Evolutionary conservation across 2,888 invertebrate species (phyloP), one percentile per base, ranked within the genome.

Genomic region (Ophioninae sp.): DNA sequence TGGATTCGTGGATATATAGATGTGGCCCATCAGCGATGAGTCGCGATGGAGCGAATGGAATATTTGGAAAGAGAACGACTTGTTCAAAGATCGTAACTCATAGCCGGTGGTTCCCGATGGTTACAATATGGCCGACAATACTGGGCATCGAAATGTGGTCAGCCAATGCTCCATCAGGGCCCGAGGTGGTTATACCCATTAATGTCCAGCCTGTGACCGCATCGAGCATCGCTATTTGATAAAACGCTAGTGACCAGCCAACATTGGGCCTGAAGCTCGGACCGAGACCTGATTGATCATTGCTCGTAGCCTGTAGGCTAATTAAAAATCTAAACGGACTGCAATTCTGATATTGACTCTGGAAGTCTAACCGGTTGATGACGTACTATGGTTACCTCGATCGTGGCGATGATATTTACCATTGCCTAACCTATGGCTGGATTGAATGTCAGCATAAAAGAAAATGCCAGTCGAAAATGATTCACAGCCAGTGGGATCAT

Each of bases 1-100:
- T n/a, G 20, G 23, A 50, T 59, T 61, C 20, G 59, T 23, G 23
- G 23, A 69, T 69, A 50, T 30, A 3, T 56, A 50, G 23, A 41
- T 41, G 44, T 41, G 21, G n/a, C 17, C 20, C 8, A 70, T 65
- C 21, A 44, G 23, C 2, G 70, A 21, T 73, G 50, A 50, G 50
- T 50, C 17, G 50, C 17, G 13, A 50, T 17, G 50, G 17, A 50
- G 5, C 17, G 50, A 6, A 50, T 50, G 50, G 50, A 50, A 17
- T 50, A 50, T 50, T 50, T 17, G 50, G 6, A 13, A 6, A 50
- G 50, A 80, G 68, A 50, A 68, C 50, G 68, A 73, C 67, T 73
- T 13, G 37, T 50, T 67, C 61, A 61, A 37, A 17, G 20, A 37
- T 37, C 37, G 41, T 44, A 39, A 23, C 30, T 41, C 30, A 41